A percentile compares a stretch with the other conserved stretches of the same genome.
phyloP scores from a whole-genome alignment of 2,888 invertebrate genomes.

The Pyrgus malvae region DNA sequence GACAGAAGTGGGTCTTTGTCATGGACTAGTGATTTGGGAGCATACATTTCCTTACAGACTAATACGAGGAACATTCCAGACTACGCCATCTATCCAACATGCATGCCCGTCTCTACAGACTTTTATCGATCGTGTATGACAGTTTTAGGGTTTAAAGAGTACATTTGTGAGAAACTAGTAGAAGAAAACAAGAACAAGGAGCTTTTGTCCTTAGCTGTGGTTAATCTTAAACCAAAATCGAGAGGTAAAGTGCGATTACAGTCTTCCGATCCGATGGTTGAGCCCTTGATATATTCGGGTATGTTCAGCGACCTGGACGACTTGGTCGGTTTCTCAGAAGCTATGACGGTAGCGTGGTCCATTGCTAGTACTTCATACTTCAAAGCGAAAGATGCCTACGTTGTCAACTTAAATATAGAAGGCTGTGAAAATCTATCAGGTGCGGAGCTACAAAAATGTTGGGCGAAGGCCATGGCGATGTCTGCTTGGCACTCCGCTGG shows the following conservation, averaged over 20 bases:
- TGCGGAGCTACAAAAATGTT: conserved; percentile 69
- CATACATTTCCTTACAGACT: conserved; percentile 47
- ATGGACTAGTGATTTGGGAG: conserved; percentile 53
- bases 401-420: conserved; percentile 48
- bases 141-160: conserved; percentile 46
- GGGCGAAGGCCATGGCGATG: conserved; percentile 49
- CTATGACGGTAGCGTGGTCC: conserved; percentile 47
- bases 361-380: conserved; percentile 55
- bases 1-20: conserved; percentile 51
- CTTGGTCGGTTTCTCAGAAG: conserved; percentile 49
- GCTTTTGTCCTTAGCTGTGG: conserved; percentile 54
- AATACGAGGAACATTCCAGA: conserved; percentile 49
- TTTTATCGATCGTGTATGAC: conserved; percentile 46
- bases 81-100: conserved; percentile 62
- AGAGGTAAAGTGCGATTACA: conserved; percentile 53
- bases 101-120: conserved; percentile 41
- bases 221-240: conserved; percentile 62
- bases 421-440: conserved; percentile 45
- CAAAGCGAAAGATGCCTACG: conserved; percentile 44
- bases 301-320: conserved; percentile 54
- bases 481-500: conserved; percentile 71
- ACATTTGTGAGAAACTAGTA: conserved; percentile 49
- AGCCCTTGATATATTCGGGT: conserved; percentile 59
- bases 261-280: conserved; percentile 46
- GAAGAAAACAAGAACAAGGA: conserved; percentile 47